A percentile compares a stretch with the other conserved stretches of the same genome.
Conservation (phyloP, 2,888 invertebrate genomes). For the Apodemia zela region DNA sequence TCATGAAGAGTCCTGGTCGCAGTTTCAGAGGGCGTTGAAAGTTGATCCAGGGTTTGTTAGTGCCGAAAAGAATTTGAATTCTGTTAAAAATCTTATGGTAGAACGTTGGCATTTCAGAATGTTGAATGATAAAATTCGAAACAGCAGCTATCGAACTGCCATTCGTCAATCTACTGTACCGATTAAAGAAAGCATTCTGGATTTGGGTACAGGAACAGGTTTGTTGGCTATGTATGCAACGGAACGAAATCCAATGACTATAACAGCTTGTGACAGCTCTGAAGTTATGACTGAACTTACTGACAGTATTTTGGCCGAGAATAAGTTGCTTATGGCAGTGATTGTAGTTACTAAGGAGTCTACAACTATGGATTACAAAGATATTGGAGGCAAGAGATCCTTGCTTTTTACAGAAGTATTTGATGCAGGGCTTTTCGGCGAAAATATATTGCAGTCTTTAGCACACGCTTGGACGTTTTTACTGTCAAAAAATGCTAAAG, state of each 20-base stretch:
- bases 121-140: slow-evolving; percentile 87
- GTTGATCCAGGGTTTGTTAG: slow-evolving; percentile 73
- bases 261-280: slow-evolving; percentile 85
- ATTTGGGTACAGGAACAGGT: slow-evolving; percentile 90
- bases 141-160: slow-evolving; percentile 83
- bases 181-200: slow-evolving; percentile 78
- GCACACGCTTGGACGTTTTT: slow-evolving; percentile 85
- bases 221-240: slow-evolving; percentile 85
- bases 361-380: slow-evolving; percentile 68
- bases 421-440: slow-evolving; percentile 90
- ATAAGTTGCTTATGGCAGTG: slow-evolving; percentile 49
- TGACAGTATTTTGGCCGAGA: slow-evolving; percentile 55
- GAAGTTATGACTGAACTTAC: slow-evolving; percentile 83
- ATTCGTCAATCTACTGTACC: slow-evolving; percentile 76
- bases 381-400: slow-evolving; percentile 79
- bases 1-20: slow-evolving; percentile 76
- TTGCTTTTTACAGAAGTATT: slow-evolving; percentile 88
- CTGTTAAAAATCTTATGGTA: slow-evolving; percentile 83
- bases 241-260: slow-evolving; percentile 71
- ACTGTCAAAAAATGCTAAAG: slow-evolving; percentile 64
- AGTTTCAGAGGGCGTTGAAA: slow-evolving; percentile 76
- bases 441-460: slow-evolving; percentile 83
- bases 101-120: slow-evolving; percentile 92
- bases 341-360: slow-evolving; percentile 81
- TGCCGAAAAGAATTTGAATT: slow-evolving; percentile 84